Base-by-base conservation (phyloP, 2,113 vertebrate genomes). In the Corydoras sp. region DNA sequence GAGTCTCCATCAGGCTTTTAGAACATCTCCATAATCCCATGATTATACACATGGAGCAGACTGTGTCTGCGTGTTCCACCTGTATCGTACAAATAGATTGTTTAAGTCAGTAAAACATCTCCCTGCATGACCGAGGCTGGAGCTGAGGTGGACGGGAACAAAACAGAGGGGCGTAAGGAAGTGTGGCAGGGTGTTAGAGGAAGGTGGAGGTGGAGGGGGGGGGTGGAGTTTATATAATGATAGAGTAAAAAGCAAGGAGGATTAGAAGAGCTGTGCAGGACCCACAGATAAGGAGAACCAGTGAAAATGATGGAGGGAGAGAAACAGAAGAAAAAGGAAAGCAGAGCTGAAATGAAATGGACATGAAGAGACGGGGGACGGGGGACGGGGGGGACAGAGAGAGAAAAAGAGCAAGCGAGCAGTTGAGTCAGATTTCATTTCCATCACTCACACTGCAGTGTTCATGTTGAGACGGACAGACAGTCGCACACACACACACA, bases 381-480 rank as follows among this genome's bases (percentile, higher is more conserved):
- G 74, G 80, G n/a, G n/a, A n/a, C n/a, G n/a, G n/a, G n/a, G n/a
- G 68, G 82, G 31, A 53, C 48, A 55, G 43, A 61, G 49, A 71
- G 60, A 73, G 13, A 76, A 48, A 59, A 62, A 62, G 63, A 71
- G 67, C 14, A 65, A 61, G 66, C 67, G 66, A 72, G 65, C 62
- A 70, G 53, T 73, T 66, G 79, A 77, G 79, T 72, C 53, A 71
- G 66, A 77, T 80, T 82, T 84, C 71, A 71, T 82, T 79, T 84
- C 84, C 87, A 86, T 89, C 87, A 81, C 79, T 87, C 83, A 85
- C 76, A 79, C 79, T 69, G 77, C 79, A 30, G 66, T 85, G 86
- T 79, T 86, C 84, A 83, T 86, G 81, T 80, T 85, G 81, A 74
- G 80, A 81, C 74, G 82, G 77, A 69, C 71, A 56, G 62, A 69